Evolutionary conservation across 2,888 invertebrate genomes (phyloP), one percentile per base, ranked within the genome.

Genomic region (Diplolepis rosae): DNA sequence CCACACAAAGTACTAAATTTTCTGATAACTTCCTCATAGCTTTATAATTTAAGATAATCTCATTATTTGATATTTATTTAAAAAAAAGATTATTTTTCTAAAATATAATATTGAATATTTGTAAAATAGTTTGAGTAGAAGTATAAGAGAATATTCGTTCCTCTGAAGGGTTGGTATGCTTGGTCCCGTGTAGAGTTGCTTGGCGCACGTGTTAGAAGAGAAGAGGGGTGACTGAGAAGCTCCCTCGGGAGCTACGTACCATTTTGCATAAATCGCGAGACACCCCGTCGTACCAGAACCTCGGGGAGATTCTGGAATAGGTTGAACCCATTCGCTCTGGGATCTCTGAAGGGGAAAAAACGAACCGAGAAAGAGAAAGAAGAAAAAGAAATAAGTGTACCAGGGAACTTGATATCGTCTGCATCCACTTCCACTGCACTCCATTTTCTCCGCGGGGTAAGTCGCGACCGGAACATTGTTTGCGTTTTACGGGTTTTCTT

Each of bases 201-300:
- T 72, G 75, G 75, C 81, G 84, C 85, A 84, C 86, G 86, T 84
- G 87, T 84, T 83, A 77, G 82, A 82, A 82, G 74, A 32, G 80
- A 84, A 80, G 82, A 85, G 81, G 83, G 83, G 84, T 82, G 82
- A 77, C 75, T 75, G 79, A 82, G 82, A 77, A 83, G 79, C 82
- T 86, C 88, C 84, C 85, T 51, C 52, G 87, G 86, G 87, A 87
- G 84, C 82, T 83, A 79, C 86, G 85, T 85, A 83, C 84, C 86
- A 87, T 87, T 88, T 88, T 88, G 88, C 87, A 88, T 88, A 88
- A 88, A 87, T 88, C 87, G 87, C 87, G 84, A 87, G 85, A 87
- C 85, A 88, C 86, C 84, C 86, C 82, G 83, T 79, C 79, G 80
- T 78, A 82, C 75, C 70, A 72, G 79, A 85, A 85, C 84, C 84